phyloP scores from a whole-genome alignment of 1,140 invertebrate genomes.

The Drosophila lacertosa region DNA sequence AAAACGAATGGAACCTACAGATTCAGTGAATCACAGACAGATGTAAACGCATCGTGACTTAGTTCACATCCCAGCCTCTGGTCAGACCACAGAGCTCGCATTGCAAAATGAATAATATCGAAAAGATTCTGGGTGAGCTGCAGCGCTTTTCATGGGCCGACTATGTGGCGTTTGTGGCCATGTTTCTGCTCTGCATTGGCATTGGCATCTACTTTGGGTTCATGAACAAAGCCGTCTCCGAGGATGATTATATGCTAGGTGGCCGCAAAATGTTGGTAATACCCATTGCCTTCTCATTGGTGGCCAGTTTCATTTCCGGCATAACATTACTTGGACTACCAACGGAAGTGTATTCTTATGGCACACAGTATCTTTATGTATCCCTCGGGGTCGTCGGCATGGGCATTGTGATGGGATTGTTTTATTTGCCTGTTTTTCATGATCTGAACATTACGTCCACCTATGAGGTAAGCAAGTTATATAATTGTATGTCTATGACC shows the following conservation, averaged over 20 bases:
- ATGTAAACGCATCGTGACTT: constrained; percentile 30
- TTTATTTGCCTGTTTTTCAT: constrained; percentile 92
- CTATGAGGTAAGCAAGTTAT: constrained; percentile 89
- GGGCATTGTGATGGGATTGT: constrained; percentile 88
- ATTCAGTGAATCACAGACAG: constrained; percentile 48
- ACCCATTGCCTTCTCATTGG: constrained; percentile 86
- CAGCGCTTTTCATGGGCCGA: constrained; percentile 84
- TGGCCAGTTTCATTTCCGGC: constrained; percentile 93
- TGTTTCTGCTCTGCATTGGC: constrained; percentile 85
- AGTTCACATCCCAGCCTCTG: constrained; percentile 11
- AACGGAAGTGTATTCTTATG: constrained; percentile 95
- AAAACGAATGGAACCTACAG: constrained; percentile 45
- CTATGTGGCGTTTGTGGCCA: constrained; percentile 85
- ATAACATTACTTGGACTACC: constrained; percentile 95
- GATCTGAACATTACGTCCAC: constrained; percentile 91
- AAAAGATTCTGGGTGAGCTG: constrained; percentile 85
- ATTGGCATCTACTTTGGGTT: constrained; percentile 88
- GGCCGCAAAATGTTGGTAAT: constrained; percentile 86
- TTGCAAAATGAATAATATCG: constrained; percentile 84
- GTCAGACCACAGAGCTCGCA: constrained; percentile 1
- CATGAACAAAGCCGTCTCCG: constrained; percentile 85
- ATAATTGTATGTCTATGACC: too few relatives aligned
- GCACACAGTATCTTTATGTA: constrained; percentile 91
- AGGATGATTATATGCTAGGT: constrained; percentile 87
- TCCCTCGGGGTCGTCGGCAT: constrained; percentile 87